A percentile compares a stretch with the other conserved stretches of the same genome.
Conservation (phyloP, 2,113 vertebrate genomes). For the Murina feae region DNA sequence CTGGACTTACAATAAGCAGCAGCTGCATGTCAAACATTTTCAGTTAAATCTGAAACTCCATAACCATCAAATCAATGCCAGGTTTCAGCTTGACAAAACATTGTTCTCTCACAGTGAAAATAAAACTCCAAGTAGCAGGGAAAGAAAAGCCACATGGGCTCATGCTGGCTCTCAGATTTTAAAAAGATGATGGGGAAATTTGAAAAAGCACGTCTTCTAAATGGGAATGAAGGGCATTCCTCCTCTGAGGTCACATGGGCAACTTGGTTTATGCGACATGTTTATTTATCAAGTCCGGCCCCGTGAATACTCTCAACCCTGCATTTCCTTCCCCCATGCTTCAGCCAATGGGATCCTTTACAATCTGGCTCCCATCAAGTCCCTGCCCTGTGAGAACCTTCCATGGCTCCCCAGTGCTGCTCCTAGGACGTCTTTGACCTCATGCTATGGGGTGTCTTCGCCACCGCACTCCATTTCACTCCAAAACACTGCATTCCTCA, state of each 20-base stretch:
- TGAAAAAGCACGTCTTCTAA: not conserved
- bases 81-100: not conserved
- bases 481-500: not conserved
- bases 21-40: slow-evolving; percentile 25
- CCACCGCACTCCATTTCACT: not conserved
- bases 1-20: not conserved
- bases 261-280: not conserved
- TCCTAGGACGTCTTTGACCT: not conserved
- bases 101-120: slow-evolving; percentile 11
- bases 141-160: not conserved
- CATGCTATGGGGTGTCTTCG: not conserved
- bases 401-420: not conserved
- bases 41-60: not conserved
- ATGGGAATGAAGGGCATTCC: not conserved
- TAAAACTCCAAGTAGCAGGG: not conserved
- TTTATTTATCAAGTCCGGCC: not conserved
- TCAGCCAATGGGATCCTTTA: not conserved
- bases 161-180: not conserved
- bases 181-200: not conserved
- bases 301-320: not conserved
- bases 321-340: not conserved
- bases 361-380: not conserved
- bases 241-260: not conserved
- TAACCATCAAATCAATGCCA: slow-evolving; percentile 2
- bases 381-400: not conserved